A percentile compares a stretch with the other conserved stretches of the same genome.
phyloP scores from a whole-genome alignment of 2,797 vertebrate genomes.

The Microcaecilia unicolor region DNA sequence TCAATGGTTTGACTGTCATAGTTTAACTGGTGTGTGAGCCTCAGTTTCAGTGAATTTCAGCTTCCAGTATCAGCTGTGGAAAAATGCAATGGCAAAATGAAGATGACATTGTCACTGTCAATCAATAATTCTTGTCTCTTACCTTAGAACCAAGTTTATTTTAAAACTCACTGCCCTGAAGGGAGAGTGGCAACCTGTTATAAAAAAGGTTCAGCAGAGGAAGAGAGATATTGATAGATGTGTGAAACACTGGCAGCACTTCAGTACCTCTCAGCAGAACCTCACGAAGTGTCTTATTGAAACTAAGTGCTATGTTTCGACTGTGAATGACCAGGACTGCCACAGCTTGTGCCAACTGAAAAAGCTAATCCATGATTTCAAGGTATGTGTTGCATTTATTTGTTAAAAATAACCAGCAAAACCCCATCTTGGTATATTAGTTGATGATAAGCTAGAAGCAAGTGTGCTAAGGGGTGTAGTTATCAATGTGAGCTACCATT shows the following conservation, averaged over 20 bases:
- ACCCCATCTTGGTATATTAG: too few species aligned
- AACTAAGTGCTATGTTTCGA: constrained; percentile 30
- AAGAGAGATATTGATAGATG: constrained; percentile 57
- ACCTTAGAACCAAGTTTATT: constrained; percentile 69
- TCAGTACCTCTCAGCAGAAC: constrained; percentile 53
- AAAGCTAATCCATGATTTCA: constrained; percentile 56
- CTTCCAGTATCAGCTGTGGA: too few species aligned
- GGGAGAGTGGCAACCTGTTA: constrained; percentile 72
- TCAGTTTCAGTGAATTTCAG: too few species aligned
- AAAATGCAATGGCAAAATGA: too few species aligned
- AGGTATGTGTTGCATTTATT: too few species aligned
- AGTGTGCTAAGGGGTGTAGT: too few species aligned
- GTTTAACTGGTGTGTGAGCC: too few species aligned
- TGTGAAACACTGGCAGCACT: constrained; percentile 68
- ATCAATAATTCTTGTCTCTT: not conserved
- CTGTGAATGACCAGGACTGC: constrained; percentile 41
- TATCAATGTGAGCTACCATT: too few species aligned
- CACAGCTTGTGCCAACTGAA: constrained; percentile 57
- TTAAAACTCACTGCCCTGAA: constrained; percentile 67
- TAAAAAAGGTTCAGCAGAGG: constrained; percentile 55
- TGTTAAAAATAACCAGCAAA: too few species aligned
- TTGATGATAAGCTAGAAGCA: too few species aligned
- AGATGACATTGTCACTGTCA: not conserved
- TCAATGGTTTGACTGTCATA: too few species aligned
- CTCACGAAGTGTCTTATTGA: constrained; percentile 58